Evolutionary conservation across 2,113 vertebrate species (phyloP), one percentile per base, ranked within the genome.

Genomic region (Myxocyprinus asiaticus): DNA sequence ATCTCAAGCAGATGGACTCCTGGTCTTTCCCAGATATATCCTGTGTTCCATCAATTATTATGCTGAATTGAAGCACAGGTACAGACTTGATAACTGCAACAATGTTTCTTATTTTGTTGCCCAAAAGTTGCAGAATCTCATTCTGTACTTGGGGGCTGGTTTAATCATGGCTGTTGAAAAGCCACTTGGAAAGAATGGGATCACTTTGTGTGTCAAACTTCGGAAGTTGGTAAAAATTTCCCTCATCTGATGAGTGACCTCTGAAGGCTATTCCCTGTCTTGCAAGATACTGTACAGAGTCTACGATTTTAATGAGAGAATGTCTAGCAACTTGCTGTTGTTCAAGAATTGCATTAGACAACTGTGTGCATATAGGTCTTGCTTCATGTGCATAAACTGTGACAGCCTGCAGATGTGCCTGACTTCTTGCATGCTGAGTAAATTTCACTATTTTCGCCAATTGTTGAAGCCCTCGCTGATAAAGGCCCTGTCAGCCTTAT

Each of bases 161-260:
- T 44, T 77, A 67, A 67, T 67, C 75, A 67, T 77, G 75, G 48
- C 63, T 55, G 66, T 22, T 17, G 4, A 11, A 66, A 48, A 67
- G 22, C 75, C 75, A 77, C 51, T 62, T 53, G 6, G 75, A 67
- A 14, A 77, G 63, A 77, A 67, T 43, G 53, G 75, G 48, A 47
- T 77, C 51, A 4, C 53, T 43, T 7, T 10, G 66, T 77, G 63
- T 62, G 43, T 66, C 22, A 0, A 67, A 67, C 12, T 67, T 77
- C 63, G 67, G 50, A 77, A 66, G 75, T 14, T 67, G 75, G 63
- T 56, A 72, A 8, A 77, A 43, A 67, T 77, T 77, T 15, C 75
- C 48, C 44, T 77, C 62, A 77, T 67, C 42, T 1, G 7, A 62
- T 22, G 66, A 62, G 43, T 77, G 45, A 55, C 72, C 72, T 75